These are phyloP conservation scores for Oeneis ivallda DNA, from an alignment of 2,888 invertebrate genomes.

Conservation along the genomic window DNA sequence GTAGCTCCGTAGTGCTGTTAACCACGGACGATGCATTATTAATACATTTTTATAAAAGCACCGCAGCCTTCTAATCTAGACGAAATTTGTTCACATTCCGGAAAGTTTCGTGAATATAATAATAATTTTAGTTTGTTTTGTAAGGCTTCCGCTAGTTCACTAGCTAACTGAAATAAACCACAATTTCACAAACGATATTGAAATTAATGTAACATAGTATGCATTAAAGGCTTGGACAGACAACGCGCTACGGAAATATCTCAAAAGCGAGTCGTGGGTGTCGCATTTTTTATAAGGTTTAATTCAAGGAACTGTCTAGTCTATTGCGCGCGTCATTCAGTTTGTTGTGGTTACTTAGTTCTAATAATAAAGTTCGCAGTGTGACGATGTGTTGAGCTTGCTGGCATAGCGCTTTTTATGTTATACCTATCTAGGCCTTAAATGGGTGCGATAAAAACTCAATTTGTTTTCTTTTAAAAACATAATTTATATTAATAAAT, in stretches of 20 bases:
- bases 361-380: background rate
- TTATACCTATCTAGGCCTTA: background rate
- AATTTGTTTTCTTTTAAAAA: background rate
- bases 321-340: background rate
- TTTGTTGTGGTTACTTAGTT: background rate
- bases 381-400: background rate
- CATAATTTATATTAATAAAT: background rate
- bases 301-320: background rate
- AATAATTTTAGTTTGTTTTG: conserved; percentile 26
- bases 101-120: conserved; percentile 24
- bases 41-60: conserved; percentile 53
- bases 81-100: conserved; percentile 32
- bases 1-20: conserved; percentile 48
- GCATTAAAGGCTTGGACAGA: background rate
- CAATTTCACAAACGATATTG: conserved; percentile 4
- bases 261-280: background rate
- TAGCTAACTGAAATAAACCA: conserved; percentile 7
- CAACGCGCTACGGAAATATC: background rate
- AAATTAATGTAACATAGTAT: background rate
- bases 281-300: too few relatives aligned
- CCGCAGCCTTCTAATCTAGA: conserved; percentile 36
- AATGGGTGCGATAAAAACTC: background rate
- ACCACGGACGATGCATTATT: conserved; percentile 63
- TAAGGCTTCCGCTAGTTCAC: conserved; percentile 4
- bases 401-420: background rate